Base-by-base conservation (phyloP, 2,888 invertebrate genomes). In the Toxonevra muliebris region DNA sequence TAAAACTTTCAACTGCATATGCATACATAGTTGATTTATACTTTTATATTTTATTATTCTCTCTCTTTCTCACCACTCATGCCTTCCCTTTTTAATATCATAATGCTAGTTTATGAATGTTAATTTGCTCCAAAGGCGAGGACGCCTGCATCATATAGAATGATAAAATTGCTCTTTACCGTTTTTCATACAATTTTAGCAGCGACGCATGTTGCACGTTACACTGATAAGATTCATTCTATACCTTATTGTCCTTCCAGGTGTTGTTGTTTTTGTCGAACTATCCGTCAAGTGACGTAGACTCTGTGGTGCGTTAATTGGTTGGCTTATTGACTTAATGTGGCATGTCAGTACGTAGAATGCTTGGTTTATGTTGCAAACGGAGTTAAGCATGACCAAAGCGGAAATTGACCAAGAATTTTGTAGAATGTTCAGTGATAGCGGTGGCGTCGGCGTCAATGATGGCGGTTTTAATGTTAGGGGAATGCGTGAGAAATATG, bases 401-500 rank as follows among this genome's bases (percentile, higher is more conserved):
- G 40, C 9, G 57, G 57, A 57, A 57, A 57, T 57, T 57, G 57
- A 15, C 13, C n/a, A 17, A n/a, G 42, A 41, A 17, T 9, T 42
- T 17, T 40, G 12, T 10, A 41, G 17, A 43, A n/a, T 30, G 30
- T 30, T 7, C 30, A 7, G 30, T 30, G 30, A 7, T 7, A 7
- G 30, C 30, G 30, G 7, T 7, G 30, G 30, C 30, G 30, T 4
- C 30, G 30, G 30, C 30, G 30, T 30, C 30, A 30, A 7, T 7
- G 7, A 30, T 30, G 30, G 30, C 7, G 30, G 30, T n/a, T n/a
- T 12, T 41, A 15, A 19, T 8, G n/a, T 4, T 41, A n/a, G n/a
- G 43, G 43, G 50, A 55, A 19, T 58, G 61, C 61, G 61, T 66
- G 66, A 61, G 61, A 66, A 65, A 55, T 61, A 48, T 42, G 55